These are phyloP conservation scores for Lamprotornis superbus DNA, from an alignment of 2,113 vertebrate species.

Conservation along the genomic window DNA sequence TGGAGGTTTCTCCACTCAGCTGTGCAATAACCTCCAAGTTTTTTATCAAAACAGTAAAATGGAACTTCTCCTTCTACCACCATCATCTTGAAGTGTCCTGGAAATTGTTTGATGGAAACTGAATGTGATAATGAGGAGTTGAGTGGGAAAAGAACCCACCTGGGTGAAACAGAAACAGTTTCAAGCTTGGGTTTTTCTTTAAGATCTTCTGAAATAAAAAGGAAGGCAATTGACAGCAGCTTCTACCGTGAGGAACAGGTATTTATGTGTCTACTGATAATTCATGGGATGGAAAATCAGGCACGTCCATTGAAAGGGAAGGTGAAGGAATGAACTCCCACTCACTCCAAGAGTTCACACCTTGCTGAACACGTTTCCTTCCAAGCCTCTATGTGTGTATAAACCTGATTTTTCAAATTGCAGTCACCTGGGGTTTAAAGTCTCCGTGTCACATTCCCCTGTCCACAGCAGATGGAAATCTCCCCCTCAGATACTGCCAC, in stretches of 20 bases:
- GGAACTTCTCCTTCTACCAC: background rate
- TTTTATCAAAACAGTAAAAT: background rate
- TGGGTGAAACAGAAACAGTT: background rate
- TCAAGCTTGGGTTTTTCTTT: background rate
- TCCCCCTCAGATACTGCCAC: background rate
- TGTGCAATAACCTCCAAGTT: fast-evolving
- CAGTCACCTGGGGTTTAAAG: background rate
- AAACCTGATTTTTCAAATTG: background rate
- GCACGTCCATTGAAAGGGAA: background rate
- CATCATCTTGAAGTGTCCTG: background rate
- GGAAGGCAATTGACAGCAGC: too few species aligned
- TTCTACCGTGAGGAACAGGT: background rate
- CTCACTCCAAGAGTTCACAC: background rate
- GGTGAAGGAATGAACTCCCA: background rate
- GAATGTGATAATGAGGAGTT: fast-evolving
- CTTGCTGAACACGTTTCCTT: background rate
- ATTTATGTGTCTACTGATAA: background rate
- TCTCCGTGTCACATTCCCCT: background rate
- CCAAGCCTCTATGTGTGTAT: background rate
- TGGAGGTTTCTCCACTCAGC: background rate
- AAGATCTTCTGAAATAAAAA: background rate
- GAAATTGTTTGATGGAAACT: background rate
- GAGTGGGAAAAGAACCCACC: background rate
- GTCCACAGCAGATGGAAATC: background rate
- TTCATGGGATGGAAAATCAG: background rate